Percentiles rank a stretch among this genome's conserved stretches.
Evolutionary conservation across 2,113 vertebrate species (phyloP).

Genomic region (Tychaedon coryphoeus): DNA sequence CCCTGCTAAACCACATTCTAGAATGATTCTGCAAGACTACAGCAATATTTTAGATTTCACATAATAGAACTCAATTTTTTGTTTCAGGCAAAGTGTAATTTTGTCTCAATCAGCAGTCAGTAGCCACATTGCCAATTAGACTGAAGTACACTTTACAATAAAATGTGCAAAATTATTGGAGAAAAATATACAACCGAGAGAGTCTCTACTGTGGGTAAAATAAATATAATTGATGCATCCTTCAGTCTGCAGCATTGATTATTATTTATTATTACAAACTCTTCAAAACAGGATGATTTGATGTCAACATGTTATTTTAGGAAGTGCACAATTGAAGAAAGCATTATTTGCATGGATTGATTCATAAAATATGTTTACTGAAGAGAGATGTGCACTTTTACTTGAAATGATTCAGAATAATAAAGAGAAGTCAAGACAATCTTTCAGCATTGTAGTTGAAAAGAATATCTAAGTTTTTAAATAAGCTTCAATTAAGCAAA

Average conservation of each 20-base stretch:
- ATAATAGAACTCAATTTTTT: slow-evolving; percentile 61
- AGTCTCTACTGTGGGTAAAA: slow-evolving; percentile 43
- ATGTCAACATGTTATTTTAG: slow-evolving; percentile 63
- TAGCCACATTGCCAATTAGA: slow-evolving; percentile 62
- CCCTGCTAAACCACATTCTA: neutral
- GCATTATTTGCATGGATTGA: slow-evolving; percentile 59
- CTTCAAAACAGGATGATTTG: slow-evolving; percentile 66
- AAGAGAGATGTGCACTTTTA: slow-evolving; percentile 43
- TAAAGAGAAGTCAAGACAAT: slow-evolving; percentile 15
- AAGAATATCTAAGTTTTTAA: slow-evolving; percentile 40
- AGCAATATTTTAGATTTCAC: slow-evolving; percentile 48
- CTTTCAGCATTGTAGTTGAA: neutral
- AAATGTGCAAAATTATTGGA: slow-evolving; percentile 44
- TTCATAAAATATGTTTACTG: slow-evolving; percentile 65
- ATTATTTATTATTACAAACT: slow-evolving; percentile 72
- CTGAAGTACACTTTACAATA: slow-evolving; percentile 53
- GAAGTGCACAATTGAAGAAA: slow-evolving; percentile 48
- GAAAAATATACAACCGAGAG: slow-evolving; percentile 32
- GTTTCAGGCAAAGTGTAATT: slow-evolving; percentile 65
- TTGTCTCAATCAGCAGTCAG: slow-evolving; percentile 49
- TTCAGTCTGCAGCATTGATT: slow-evolving; percentile 65
- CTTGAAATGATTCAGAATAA: slow-evolving; percentile 67
- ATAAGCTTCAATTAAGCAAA: slow-evolving; percentile 53
- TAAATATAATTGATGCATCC: slow-evolving; percentile 61
- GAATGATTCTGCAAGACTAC: neutral